Conservation (phyloP, 2,888 invertebrate species). For the Prenolepis imparis region DNA sequence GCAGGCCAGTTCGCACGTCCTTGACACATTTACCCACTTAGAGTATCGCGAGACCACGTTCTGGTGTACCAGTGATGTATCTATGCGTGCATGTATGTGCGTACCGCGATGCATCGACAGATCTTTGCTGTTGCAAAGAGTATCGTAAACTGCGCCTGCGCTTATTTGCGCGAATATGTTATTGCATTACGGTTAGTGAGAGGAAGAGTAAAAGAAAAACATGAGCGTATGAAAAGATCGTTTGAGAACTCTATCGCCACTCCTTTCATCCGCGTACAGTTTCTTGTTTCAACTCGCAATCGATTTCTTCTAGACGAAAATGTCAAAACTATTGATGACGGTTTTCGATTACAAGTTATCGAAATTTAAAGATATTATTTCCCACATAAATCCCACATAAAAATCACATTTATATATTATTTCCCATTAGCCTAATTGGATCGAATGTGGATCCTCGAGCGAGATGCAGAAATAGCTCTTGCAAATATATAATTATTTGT, state of each 20-base stretch:
- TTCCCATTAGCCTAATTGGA: conserved; percentile 19
- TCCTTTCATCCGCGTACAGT: background rate
- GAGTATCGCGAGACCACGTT: conserved; percentile 77
- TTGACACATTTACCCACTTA: conserved; percentile 86
- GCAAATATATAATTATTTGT: background rate
- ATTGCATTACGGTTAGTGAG: conserved; percentile 34
- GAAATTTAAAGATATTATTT: conserved; percentile 23
- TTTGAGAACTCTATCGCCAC: background rate
- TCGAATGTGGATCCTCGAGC: background rate
- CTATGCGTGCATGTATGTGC: conserved; percentile 25
- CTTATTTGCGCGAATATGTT: conserved; percentile 19
- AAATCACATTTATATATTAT: too few relatives aligned
- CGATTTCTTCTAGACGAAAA: background rate
- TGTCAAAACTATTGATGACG: background rate
- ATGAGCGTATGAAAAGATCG: background rate
- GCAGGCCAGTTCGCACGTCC: conserved; percentile 86
- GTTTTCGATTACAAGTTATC: conserved; percentile 9
- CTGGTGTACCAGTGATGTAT: conserved; percentile 58
- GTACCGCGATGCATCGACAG: conserved; percentile 5
- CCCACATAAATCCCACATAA: too few relatives aligned
- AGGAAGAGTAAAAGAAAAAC: background rate
- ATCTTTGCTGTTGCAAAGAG: background rate
- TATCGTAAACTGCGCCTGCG: conserved; percentile 23
- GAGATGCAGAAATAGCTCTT: background rate
- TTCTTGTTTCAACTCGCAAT: background rate